These are phyloP conservation scores for Cataglyphis livida DNA, from an alignment of 2,888 invertebrate genomes.

Conservation along the genomic window DNA sequence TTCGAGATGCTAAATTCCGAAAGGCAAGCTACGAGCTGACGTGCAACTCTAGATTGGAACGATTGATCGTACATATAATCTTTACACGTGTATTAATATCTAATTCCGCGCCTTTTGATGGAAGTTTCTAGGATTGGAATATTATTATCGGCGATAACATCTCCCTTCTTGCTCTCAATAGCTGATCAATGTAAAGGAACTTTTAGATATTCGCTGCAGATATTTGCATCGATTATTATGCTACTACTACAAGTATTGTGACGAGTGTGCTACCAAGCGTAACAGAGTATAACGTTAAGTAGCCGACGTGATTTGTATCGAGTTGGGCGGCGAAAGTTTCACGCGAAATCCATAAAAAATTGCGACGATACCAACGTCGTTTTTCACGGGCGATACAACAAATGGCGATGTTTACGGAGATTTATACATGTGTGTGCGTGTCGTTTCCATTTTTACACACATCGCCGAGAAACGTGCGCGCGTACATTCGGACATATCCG, in stretches of 20 bases:
- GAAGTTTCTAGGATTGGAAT: slow-evolving; percentile 19
- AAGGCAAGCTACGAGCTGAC: slow-evolving; percentile 22
- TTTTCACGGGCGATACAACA: slow-evolving; percentile 58
- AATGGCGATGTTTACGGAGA: slow-evolving; percentile 53
- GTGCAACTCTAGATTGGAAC: slow-evolving; percentile 7
- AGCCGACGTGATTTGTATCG: not conserved
- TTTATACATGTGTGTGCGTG: slow-evolving; percentile 42
- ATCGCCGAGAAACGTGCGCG: slow-evolving; percentile 5
- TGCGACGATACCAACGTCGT: slow-evolving; percentile 37
- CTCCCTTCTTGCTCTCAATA: slow-evolving; percentile 16
- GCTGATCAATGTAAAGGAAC: slow-evolving; percentile 15
- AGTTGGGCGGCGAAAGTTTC: not conserved
- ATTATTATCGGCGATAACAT: slow-evolving; percentile 40
- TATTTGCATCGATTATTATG: slow-evolving; percentile 4
- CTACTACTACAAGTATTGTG: not conserved
- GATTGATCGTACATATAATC: slow-evolving; percentile 36
- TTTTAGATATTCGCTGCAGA: not conserved
- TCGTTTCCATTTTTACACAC: slow-evolving; percentile 37
- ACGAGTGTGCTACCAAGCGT: not conserved
- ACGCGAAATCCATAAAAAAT: not conserved
- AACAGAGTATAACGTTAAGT: not conserved
- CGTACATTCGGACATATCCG: slow-evolving; percentile 38
- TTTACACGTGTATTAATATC: slow-evolving; percentile 39
- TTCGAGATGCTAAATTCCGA: slow-evolving; percentile 40
- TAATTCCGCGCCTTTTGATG: slow-evolving; percentile 29